phyloP scores from a whole-genome alignment of 2,797 vertebrate species.

The Microtus obscurus region DNA sequence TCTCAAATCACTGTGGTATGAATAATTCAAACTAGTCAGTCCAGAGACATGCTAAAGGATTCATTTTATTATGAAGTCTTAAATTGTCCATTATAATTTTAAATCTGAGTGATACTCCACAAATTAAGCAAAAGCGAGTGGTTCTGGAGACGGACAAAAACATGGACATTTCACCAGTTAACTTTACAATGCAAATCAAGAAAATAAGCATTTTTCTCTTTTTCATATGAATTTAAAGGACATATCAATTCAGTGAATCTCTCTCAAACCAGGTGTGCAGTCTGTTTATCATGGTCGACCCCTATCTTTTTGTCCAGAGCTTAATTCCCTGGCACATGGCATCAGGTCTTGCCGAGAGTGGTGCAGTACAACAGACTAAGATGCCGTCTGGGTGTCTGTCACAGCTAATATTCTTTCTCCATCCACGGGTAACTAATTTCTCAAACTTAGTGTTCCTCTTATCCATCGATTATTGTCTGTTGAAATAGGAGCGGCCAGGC shows the following conservation, averaged over 20 bases:
- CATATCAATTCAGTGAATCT: conserved; percentile 23
- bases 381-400: background rate
- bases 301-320: background rate
- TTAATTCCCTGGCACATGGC: background rate
- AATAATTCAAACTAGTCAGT: conserved; percentile 35
- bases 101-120: background rate
- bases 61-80: background rate
- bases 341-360: background rate
- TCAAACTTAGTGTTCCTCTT: background rate
- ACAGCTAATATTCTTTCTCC: conserved; percentile 17
- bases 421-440: background rate
- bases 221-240: background rate
- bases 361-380: background rate
- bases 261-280: conserved; percentile 10
- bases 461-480: background rate
- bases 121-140: background rate
- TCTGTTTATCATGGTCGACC: background rate
- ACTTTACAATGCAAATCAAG: background rate
- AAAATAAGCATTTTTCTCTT: background rate
- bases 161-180: background rate
- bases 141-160: background rate
- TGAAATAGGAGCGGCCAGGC: no score
- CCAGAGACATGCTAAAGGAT: background rate
- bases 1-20: background rate
- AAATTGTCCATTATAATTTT: conserved; percentile 40